Conservation (phyloP, 2,888 invertebrate genomes). For the Argynnis bischoffii region DNA sequence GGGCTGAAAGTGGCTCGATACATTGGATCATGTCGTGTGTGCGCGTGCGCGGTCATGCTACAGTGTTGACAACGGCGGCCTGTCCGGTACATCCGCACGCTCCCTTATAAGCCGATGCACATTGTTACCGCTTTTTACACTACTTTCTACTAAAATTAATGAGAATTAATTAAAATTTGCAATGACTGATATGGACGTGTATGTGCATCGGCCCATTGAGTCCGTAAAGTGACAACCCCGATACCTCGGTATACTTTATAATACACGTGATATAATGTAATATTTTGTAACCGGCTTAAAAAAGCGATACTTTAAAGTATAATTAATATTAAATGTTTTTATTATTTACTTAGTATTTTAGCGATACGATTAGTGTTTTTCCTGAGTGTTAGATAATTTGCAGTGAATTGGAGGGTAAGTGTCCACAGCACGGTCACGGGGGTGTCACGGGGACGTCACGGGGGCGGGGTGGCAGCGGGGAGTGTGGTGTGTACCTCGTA, state of each 20-base stretch:
- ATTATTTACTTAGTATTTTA: neutral
- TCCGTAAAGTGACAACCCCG: conserved; percentile 19
- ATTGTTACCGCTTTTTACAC: conserved; percentile 4
- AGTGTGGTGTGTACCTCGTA: conserved; percentile 90
- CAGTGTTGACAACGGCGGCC: conserved; percentile 26
- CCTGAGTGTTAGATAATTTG: conserved; percentile 10
- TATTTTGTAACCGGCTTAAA: neutral
- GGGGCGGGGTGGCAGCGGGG: conserved; percentile 44
- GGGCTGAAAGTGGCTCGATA: conserved; percentile 28
- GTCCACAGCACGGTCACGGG: conserved; percentile 6
- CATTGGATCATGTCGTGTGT: conserved; percentile 48
- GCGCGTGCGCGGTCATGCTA: conserved; percentile 38
- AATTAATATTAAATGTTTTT: too few relatives aligned
- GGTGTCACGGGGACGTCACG: conserved; percentile 44
- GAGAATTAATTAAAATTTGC: conserved; percentile 5
- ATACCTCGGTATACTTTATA: conserved; percentile 9
- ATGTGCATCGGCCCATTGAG: conserved; percentile 23
- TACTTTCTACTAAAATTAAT: conserved; percentile 10
- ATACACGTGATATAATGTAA: neutral
- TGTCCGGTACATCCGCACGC: conserved; percentile 30
- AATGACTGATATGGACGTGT: neutral
- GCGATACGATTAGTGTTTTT: neutral
- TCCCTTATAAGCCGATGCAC: conserved; percentile 29
- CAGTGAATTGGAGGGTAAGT: neutral
- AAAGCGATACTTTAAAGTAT: neutral